Evolutionary conservation across 2,797 vertebrate species (phyloP).

Genomic region (Lithobates pipiens): DNA sequence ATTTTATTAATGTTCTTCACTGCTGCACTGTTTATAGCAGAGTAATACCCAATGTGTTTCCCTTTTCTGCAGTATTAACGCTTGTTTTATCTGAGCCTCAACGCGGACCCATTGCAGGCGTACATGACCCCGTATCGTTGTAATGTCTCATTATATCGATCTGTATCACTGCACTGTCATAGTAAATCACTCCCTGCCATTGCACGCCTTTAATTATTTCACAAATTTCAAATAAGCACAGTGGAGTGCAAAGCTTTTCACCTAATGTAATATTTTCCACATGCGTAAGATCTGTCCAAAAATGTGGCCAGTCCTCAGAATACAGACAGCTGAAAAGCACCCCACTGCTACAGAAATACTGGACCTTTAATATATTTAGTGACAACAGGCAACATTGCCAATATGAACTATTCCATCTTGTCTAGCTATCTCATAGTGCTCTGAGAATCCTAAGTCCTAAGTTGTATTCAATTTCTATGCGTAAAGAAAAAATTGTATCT

Average conservation of each 20-base stretch:
- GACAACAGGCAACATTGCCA: too few species aligned
- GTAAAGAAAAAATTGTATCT: too few species aligned
- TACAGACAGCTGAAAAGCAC: too few species aligned
- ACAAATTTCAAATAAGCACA: not conserved
- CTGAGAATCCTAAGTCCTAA: too few species aligned
- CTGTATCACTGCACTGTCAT: not conserved
- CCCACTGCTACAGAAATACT: too few species aligned
- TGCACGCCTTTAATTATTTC: slow-evolving; percentile 1
- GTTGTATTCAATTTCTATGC: too few species aligned
- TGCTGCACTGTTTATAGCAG: not conserved
- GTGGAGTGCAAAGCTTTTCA: not conserved
- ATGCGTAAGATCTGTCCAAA: too few species aligned
- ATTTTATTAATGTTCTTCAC: slow-evolving; percentile 28
- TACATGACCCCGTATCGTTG: not conserved
- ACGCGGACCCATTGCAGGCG: not conserved
- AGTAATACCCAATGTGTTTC: not conserved
- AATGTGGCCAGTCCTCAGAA: too few species aligned
- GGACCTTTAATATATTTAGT: too few species aligned
- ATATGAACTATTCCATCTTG: too few species aligned
- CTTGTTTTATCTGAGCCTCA: not conserved
- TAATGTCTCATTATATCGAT: slow-evolving; percentile 16
- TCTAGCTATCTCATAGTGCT: too few species aligned
- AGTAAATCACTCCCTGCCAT: not conserved
- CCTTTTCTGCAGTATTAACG: not conserved
- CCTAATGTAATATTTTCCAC: not conserved